Percentiles rank a stretch among this genome's conserved stretches.
Evolutionary conservation across 2,888 invertebrate species (phyloP).

Genomic region (Lathronympha strigana): DNA sequence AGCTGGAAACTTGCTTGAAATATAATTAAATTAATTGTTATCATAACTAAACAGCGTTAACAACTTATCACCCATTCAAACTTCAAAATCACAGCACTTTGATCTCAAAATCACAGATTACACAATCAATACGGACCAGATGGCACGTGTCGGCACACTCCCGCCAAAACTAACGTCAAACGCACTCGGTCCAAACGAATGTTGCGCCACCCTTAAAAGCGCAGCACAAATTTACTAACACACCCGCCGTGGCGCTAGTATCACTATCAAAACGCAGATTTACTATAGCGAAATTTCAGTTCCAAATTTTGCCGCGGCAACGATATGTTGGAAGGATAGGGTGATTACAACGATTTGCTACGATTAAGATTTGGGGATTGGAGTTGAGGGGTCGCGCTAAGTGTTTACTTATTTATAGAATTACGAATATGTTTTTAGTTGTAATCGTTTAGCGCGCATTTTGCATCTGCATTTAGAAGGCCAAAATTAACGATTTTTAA

Average conservation of each 20-base stretch:
- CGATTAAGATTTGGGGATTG: constrained; percentile 31
- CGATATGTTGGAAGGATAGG: constrained; percentile 1
- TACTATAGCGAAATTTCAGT: constrained; percentile 12
- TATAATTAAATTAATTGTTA: background rate
- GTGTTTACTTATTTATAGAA: constrained; percentile 29
- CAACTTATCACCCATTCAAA: constrained; percentile 27
- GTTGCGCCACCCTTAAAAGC: constrained; percentile 19
- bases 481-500: too few relatives aligned
- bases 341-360: constrained; percentile 27
- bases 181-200: constrained; percentile 41
- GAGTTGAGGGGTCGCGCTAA: constrained; percentile 9
- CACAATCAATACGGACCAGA: constrained; percentile 41
- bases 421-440: constrained; percentile 28
- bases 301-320: constrained; percentile 3
- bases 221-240: constrained; percentile 8
- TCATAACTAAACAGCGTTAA: constrained; percentile 2
- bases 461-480: background rate
- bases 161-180: constrained; percentile 43
- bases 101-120: constrained; percentile 40
- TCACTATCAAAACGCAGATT: background rate
- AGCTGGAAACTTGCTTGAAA: too few relatives aligned
- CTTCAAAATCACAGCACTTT: constrained; percentile 38
- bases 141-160: constrained; percentile 43
- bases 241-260: constrained; percentile 7
- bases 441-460: background rate